phyloP scores from a whole-genome alignment of 2,888 invertebrate species.

The Candidula unifasciata region DNA sequence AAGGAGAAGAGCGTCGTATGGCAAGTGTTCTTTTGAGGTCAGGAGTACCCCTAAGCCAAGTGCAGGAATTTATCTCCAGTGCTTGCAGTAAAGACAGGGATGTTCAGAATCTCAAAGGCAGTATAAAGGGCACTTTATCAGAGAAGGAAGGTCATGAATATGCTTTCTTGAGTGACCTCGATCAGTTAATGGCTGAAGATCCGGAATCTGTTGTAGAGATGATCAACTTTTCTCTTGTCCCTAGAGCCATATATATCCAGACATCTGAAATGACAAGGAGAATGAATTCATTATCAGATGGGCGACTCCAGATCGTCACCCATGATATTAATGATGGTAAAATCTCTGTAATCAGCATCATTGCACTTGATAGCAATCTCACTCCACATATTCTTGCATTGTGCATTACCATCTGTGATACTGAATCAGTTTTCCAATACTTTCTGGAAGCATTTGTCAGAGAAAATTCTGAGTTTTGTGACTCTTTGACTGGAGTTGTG shows the following conservation, averaged over 20 bases:
- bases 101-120: slow-evolving; percentile 27
- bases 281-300: slow-evolving; percentile 25
- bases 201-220: slow-evolving; percentile 40
- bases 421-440: slow-evolving; percentile 12
- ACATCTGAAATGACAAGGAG: slow-evolving; percentile 41
- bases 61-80: slow-evolving; percentile 43
- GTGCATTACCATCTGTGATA: slow-evolving; percentile 11
- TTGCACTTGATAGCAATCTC: slow-evolving; percentile 33
- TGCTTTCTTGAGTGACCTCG: slow-evolving; percentile 33
- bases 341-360: slow-evolving; percentile 38
- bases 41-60: slow-evolving; percentile 39
- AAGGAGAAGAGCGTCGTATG: slow-evolving; percentile 44
- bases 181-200: slow-evolving; percentile 46
- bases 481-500: slow-evolving; percentile 38
- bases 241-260: slow-evolving; percentile 44
- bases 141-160: slow-evolving; percentile 28
- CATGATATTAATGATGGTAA: slow-evolving; percentile 22
- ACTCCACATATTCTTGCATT: slow-evolving; percentile 33
- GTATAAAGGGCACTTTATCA: slow-evolving; percentile 7
- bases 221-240: slow-evolving; percentile 41
- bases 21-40: slow-evolving; percentile 44
- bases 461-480: slow-evolving; percentile 45
- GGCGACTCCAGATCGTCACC: slow-evolving; percentile 35
- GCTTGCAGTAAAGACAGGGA: slow-evolving; percentile 13
- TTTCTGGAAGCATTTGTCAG: slow-evolving; percentile 48